A percentile compares a stretch with the other conserved stretches of the same genome.
Conservation (phyloP, 2,888 invertebrate species). For the Mesochorus sp. region DNA sequence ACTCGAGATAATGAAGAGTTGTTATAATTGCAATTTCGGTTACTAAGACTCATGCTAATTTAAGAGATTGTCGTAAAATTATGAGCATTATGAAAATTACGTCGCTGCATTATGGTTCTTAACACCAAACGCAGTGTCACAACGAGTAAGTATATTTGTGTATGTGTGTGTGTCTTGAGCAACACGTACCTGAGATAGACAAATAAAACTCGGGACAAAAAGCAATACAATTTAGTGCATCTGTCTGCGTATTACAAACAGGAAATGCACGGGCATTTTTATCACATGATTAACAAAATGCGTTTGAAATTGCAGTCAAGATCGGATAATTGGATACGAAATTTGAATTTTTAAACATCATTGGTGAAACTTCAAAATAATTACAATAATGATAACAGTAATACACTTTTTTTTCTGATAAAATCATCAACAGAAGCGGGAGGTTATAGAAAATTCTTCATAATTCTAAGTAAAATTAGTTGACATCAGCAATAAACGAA, state of each 20-base stretch:
- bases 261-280: background rate
- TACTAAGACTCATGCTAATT: conserved; percentile 22
- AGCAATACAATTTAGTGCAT: background rate
- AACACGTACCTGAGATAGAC: background rate
- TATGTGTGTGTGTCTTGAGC: background rate
- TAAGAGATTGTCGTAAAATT: background rate
- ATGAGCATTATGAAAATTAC: background rate
- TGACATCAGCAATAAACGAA: too few species aligned
- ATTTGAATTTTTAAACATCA: too few species aligned
- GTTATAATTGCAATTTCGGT: background rate
- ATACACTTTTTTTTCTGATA: background rate
- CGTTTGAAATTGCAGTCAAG: too few species aligned
- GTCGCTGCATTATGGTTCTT: background rate
- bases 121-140: background rate
- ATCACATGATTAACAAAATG: too few species aligned
- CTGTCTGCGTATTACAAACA: background rate
- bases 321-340: too few species aligned
- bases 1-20: conserved; percentile 12
- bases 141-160: background rate
- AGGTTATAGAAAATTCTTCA: too few species aligned
- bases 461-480: too few species aligned
- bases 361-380: background rate
- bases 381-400: background rate
- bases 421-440: too few species aligned
- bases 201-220: background rate